Conservation (phyloP, 2,113 vertebrate genomes). For the Psammodynastes pulverulentus region DNA sequence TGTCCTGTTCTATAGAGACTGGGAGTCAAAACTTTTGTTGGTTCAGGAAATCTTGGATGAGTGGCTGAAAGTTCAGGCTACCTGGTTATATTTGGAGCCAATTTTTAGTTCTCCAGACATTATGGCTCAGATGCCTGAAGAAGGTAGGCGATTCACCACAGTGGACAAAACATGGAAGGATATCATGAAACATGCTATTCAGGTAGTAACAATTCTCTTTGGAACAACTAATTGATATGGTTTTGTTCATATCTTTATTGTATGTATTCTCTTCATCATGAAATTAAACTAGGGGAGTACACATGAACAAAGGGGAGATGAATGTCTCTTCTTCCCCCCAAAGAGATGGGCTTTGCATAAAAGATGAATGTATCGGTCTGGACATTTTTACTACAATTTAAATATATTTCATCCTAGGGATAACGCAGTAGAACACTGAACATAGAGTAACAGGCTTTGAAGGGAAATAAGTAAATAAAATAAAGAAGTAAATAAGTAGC, state of each 20-base stretch:
- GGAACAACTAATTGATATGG: neutral
- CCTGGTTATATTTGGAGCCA: slow-evolving; percentile 86
- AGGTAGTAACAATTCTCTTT: slow-evolving; percentile 63
- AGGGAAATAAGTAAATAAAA: neutral
- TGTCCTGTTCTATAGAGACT: slow-evolving; percentile 68
- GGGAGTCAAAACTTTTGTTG: slow-evolving; percentile 82
- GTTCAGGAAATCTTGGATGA: slow-evolving; percentile 85
- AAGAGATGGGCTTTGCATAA: neutral
- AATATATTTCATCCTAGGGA: neutral
- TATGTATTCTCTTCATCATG: neutral
- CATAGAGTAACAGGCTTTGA: neutral
- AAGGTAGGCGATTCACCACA: slow-evolving; percentile 74
- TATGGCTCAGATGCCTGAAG: slow-evolving; percentile 86
- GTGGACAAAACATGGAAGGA: slow-evolving; percentile 85
- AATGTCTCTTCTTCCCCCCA: neutral
- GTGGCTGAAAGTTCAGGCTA: slow-evolving; percentile 86
- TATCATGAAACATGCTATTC: slow-evolving; percentile 73
- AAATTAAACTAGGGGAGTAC: neutral
- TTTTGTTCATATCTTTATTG: neutral
- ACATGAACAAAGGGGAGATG: neutral
- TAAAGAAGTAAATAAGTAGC: neutral
- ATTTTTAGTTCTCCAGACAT: slow-evolving; percentile 89
- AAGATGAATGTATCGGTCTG: neutral
- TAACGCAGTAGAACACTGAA: neutral
- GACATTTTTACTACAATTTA: neutral